Evolutionary conservation across 2,113 vertebrate genomes (phyloP).

Genomic region (Ceratotherium simum): DNA sequence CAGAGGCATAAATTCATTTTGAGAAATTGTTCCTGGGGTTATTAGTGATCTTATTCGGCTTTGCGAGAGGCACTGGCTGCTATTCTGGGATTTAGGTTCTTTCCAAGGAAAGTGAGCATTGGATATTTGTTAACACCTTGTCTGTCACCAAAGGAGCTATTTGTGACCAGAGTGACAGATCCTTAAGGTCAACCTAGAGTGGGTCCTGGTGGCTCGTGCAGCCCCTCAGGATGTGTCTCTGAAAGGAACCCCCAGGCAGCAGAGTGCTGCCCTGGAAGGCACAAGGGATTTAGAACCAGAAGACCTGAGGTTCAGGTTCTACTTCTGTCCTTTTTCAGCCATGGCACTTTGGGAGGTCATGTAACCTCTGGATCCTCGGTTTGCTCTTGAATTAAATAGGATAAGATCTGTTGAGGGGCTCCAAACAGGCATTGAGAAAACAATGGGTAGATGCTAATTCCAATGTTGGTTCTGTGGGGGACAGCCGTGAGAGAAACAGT

Average conservation of each 20-base stretch:
- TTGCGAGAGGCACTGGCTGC: background rate
- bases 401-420: background rate
- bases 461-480: too few species aligned
- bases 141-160: background rate
- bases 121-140: background rate
- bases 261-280: background rate
- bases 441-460: background rate
- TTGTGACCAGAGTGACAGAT: background rate
- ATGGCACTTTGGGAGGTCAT: background rate
- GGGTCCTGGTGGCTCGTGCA: background rate
- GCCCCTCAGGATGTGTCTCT: background rate
- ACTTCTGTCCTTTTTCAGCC: background rate
- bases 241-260: too few species aligned
- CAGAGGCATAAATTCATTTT: background rate
- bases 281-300: background rate
- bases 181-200: background rate
- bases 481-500: background rate
- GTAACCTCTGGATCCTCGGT: background rate
- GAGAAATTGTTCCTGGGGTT: background rate
- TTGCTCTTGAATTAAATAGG: background rate
- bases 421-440: background rate
- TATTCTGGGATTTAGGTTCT: background rate
- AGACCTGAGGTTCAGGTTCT: background rate
- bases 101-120: background rate
- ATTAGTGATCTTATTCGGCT: background rate